Percentiles rank a stretch among this genome's conserved stretches.
These are phyloP conservation scores for Chloropsis cyanopogon DNA, from an alignment of 2,113 vertebrate genomes.

Conservation along the genomic window DNA sequence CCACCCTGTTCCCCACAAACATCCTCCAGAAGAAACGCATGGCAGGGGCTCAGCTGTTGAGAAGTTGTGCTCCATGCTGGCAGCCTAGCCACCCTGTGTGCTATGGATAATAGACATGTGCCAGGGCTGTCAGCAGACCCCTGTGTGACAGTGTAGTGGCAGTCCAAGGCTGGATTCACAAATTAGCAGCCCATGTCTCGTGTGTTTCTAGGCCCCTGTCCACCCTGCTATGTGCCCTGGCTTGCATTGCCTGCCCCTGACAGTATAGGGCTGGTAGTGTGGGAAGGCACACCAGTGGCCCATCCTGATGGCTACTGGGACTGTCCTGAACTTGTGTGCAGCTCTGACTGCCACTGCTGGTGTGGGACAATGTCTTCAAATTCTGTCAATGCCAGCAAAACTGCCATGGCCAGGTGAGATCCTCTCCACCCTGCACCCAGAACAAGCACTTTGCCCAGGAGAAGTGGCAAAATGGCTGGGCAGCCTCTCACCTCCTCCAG, in stretches of 20 bases:
- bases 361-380: neutral
- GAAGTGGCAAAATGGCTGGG: rapidly evolving
- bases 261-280: neutral
- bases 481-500: constrained; percentile 65
- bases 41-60: neutral
- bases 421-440: neutral
- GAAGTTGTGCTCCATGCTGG: neutral
- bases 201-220: neutral
- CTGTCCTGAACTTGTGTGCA: neutral
- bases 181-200: neutral
- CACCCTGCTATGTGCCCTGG: neutral
- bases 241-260: neutral
- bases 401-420: neutral
- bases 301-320: neutral
- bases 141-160: neutral
- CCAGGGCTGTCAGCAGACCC: neutral
- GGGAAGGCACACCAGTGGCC: neutral
- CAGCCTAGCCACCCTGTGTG: neutral
- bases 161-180: neutral
- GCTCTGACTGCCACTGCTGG: neutral
- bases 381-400: neutral
- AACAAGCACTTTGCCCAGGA: neutral
- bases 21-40: neutral
- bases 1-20: too few species aligned
- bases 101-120: rapidly evolving